Evolutionary conservation across 2,888 invertebrate genomes (phyloP).

Genomic region (Amblyjoppa proteus): DNA sequence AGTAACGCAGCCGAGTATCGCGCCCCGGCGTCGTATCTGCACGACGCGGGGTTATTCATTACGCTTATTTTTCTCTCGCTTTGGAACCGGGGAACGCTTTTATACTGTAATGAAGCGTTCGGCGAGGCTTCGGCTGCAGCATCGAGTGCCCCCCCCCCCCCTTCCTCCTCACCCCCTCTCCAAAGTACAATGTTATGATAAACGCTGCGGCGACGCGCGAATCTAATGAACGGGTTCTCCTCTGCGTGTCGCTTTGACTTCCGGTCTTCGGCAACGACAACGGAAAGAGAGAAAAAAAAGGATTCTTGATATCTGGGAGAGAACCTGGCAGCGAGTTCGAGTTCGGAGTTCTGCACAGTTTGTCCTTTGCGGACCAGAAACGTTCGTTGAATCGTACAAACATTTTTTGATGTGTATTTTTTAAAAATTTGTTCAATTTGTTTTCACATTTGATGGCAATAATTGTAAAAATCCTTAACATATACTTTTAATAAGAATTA

Average conservation of each 20-base stretch:
- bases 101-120: slow-evolving; percentile 47
- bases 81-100: not conserved
- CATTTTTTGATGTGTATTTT: no score
- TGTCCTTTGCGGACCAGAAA: no score
- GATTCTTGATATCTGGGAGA: not conserved
- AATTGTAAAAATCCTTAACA: no score
- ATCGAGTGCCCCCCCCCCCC: not conserved
- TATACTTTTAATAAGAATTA: no score
- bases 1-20: slow-evolving; percentile 44
- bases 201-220: slow-evolving; percentile 61
- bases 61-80: slow-evolving; percentile 56
- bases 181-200: slow-evolving; percentile 51
- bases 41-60: slow-evolving; percentile 70
- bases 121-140: not conserved
- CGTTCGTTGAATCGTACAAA: not conserved
- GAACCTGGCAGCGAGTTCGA: not conserved
- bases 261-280: slow-evolving; percentile 35
- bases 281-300: not conserved
- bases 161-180: not conserved
- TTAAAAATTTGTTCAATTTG: no score
- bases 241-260: slow-evolving; percentile 41
- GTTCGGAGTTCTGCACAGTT: no score
- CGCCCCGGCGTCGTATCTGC: slow-evolving; percentile 9
- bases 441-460: no score
- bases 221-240: slow-evolving; percentile 52